A percentile compares a stretch with the other conserved stretches of the same genome.
These are phyloP conservation scores for Lasius platythorax DNA, from an alignment of 2,888 invertebrate genomes.

Conservation along the genomic window DNA sequence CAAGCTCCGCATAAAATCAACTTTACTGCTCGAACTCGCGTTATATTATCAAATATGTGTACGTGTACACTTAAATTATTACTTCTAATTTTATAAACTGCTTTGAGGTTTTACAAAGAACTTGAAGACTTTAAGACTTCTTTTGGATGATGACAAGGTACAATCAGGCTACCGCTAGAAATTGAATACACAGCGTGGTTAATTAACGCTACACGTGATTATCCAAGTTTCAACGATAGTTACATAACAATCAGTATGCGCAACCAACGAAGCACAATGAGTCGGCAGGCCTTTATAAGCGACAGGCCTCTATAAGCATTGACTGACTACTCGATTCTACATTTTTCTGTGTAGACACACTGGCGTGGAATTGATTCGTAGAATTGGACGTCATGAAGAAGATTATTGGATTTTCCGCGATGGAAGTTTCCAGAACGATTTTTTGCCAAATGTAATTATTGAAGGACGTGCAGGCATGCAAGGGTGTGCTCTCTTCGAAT, in stretches of 20 bases:
- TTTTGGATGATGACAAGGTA: not conserved
- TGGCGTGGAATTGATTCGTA: constrained; percentile 31
- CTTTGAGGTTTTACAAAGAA: not conserved
- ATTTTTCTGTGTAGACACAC: not conserved
- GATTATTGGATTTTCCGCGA: constrained; percentile 39
- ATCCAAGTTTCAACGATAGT: constrained; percentile 8
- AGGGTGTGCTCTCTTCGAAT: not conserved
- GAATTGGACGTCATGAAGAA: constrained; percentile 32
- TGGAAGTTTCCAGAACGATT: constrained; percentile 2
- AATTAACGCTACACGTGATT: constrained; percentile 12
- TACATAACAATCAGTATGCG: constrained; percentile 13
- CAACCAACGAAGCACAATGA: not conserved
- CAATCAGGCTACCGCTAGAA: not conserved
- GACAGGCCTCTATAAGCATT: constrained; percentile 5
- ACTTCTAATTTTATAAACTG: not conserved
- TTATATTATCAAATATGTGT: not conserved
- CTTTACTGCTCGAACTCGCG: too few species aligned
- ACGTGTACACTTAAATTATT: not conserved
- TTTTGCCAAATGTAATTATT: constrained; percentile 44
- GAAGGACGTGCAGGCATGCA: not conserved
- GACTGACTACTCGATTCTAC: constrained; percentile 28
- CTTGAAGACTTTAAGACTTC: not conserved
- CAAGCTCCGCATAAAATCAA: not conserved
- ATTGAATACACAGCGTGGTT: not conserved
- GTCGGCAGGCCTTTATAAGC: not conserved